Conservation (phyloP, 1,140 invertebrate species). For the Zaprionus davidi region DNA sequence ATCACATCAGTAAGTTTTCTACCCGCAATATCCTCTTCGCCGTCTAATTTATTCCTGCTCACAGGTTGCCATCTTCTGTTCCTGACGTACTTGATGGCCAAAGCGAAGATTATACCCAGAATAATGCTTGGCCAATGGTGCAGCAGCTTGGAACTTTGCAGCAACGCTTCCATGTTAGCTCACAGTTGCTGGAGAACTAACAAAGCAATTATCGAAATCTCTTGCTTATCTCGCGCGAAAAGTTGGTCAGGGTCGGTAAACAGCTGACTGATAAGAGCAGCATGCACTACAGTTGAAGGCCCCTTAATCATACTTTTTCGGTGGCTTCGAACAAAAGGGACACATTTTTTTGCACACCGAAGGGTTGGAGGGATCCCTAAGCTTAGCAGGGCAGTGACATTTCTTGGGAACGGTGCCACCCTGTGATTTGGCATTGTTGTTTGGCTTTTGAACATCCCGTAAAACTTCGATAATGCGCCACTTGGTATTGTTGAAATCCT, state of each 20-base stretch:
- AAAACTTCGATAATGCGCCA: constrained; percentile 75
- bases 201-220: neutral
- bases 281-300: neutral
- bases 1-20: neutral
- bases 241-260: constrained; percentile 47
- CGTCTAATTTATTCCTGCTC: constrained; percentile 2
- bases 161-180: constrained; percentile 46
- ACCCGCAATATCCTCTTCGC: constrained; percentile 52
- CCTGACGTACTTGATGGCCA: constrained; percentile 27
- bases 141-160: constrained; percentile 56
- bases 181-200: constrained; percentile 1
- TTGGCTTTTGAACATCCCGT: constrained; percentile 62
- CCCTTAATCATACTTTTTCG: neutral
- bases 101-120: constrained; percentile 24
- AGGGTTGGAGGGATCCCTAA: neutral
- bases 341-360: constrained; percentile 13
- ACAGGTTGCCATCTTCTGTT: neutral
- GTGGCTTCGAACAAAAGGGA: constrained; percentile 34
- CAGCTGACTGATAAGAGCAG: constrained; percentile 33
- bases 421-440: neutral
- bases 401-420: neutral
- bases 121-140: constrained; percentile 57
- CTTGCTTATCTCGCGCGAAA: constrained; percentile 32
- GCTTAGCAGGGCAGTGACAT: neutral
- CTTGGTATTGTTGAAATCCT: constrained; percentile 68